These are phyloP conservation scores for Stichodactyla helianthus DNA, from an alignment of 64 coral and sea anemone genomes.

Conservation along the genomic window DNA sequence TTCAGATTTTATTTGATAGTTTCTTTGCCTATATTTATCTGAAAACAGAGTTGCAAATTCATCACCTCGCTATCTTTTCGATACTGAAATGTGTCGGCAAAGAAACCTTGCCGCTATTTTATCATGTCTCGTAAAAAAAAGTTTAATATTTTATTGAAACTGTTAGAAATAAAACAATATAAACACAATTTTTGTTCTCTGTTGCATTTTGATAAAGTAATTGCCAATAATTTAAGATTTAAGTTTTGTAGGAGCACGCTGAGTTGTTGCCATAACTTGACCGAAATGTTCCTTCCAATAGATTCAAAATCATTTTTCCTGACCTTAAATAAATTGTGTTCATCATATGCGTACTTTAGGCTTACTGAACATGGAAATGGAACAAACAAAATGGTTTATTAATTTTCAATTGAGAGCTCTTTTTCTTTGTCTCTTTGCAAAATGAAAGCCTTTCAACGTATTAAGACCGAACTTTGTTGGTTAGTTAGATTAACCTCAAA, in stretches of 20 bases:
- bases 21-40: not conserved
- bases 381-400: not conserved
- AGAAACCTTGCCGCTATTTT: not conserved
- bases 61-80: not conserved
- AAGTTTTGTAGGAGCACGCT: not conserved
- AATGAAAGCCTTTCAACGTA: slow-evolving; percentile 7
- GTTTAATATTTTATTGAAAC: slow-evolving; percentile 18
- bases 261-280: not conserved
- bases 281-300: not conserved
- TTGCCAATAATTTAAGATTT: not conserved
- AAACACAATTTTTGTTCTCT: not conserved
- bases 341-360: not conserved
- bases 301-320: not conserved
- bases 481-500: slow-evolving; percentile 16
- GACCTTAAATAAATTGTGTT: not conserved
- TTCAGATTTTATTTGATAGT: not conserved
- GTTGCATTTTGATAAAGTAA: slow-evolving; percentile 24
- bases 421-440: slow-evolving; percentile 8
- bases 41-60: not conserved
- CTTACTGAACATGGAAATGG: not conserved
- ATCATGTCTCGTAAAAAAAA: not conserved
- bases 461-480: not conserved
- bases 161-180: not conserved
- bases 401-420: slow-evolving; percentile 21
- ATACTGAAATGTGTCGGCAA: not conserved